phyloP scores from a whole-genome alignment of 2,797 vertebrate species.

The Tokudaia muenninki region DNA sequence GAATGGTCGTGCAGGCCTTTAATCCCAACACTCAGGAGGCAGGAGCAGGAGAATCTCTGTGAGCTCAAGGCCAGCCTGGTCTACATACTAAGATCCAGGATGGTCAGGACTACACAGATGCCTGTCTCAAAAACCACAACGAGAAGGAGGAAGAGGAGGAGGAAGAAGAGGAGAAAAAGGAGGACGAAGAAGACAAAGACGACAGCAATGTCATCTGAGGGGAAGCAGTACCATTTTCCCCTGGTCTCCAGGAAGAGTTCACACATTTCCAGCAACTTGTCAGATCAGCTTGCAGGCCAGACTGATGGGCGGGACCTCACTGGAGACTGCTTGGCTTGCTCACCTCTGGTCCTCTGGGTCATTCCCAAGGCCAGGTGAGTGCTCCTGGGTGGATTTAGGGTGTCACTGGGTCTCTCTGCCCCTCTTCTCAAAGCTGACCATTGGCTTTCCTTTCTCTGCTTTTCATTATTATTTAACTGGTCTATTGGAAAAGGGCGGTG shows the following conservation, averaged over 20 bases:
- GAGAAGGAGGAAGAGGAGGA: not conserved
- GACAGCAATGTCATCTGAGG: not conserved
- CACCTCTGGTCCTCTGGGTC: not conserved
- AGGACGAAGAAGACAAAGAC: not conserved
- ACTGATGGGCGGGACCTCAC: not conserved
- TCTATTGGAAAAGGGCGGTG: not conserved
- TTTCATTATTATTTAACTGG: not conserved
- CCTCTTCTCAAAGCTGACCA: not conserved
- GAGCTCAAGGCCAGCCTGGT: not conserved
- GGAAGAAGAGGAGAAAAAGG: rapidly evolving
- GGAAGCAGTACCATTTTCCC: not conserved
- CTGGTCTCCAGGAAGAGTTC: not conserved
- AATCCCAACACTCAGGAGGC: not conserved
- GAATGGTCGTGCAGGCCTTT: not conserved
- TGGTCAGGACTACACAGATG: not conserved
- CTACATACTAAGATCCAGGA: not conserved
- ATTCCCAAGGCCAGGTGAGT: not conserved
- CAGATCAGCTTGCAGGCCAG: not conserved
- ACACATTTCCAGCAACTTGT: not conserved
- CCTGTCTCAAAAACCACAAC: not conserved
- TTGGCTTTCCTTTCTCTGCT: not conserved
- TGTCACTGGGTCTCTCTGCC: not conserved
- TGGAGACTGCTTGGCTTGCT: no score
- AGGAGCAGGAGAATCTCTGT: not conserved
- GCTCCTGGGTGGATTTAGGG: no score